These are phyloP conservation scores for Ispidina lecontei DNA, from an alignment of 2,797 vertebrate species.

Conservation along the genomic window DNA sequence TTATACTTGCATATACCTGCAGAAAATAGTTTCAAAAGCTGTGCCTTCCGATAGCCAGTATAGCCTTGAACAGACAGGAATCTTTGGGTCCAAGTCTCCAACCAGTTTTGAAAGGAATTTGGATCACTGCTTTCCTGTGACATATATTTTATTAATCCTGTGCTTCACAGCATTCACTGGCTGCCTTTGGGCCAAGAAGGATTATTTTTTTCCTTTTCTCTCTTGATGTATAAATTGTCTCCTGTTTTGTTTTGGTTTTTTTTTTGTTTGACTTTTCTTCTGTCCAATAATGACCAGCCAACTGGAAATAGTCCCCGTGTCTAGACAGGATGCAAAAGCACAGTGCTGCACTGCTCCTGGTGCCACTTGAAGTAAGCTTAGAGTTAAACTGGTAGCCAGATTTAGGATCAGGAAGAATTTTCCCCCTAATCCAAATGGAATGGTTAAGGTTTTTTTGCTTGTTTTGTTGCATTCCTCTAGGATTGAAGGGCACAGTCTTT, in stretches of 20 bases:
- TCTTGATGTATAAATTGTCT: neutral
- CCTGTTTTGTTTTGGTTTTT: neutral
- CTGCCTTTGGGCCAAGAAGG: neutral
- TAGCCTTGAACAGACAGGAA: neutral
- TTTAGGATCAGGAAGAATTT: neutral
- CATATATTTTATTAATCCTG: neutral
- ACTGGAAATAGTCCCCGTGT: neutral
- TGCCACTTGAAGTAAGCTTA: neutral
- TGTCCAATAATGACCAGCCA: neutral
- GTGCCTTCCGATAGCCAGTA: neutral
- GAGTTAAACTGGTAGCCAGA: neutral
- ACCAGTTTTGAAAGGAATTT: slow-evolving; percentile 1
- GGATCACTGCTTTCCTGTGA: neutral
- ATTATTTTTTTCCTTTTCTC: neutral
- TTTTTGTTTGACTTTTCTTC: neutral
- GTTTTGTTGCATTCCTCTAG: neutral
- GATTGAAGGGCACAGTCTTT: neutral
- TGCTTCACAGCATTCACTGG: neutral
- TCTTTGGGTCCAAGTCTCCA: neutral
- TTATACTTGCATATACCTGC: neutral
- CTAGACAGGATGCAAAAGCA: slow-evolving; percentile 25
- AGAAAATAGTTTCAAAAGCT: neutral
- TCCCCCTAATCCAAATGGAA: neutral
- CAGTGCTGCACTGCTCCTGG: neutral
- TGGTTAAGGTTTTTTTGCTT: accelerated